Conservation (phyloP, 1,140 invertebrate species). For the Tetraneura akinire region DNA sequence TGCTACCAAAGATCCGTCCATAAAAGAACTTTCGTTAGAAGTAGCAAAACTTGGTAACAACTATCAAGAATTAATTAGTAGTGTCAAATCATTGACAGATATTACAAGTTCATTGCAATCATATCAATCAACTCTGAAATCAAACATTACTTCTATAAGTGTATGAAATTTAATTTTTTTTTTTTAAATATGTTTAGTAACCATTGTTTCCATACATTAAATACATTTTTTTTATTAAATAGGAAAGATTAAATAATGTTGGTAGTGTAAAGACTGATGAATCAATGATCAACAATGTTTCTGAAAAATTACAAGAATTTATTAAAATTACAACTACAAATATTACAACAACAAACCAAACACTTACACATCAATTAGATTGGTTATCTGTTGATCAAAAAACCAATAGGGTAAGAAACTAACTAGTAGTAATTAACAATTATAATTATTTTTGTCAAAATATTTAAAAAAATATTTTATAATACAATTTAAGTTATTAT, state of each 20-base stretch:
- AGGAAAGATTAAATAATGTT: conserved; percentile 24
- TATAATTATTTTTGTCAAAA: too few species aligned
- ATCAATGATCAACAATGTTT: conserved; percentile 16
- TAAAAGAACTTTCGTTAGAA: conserved; percentile 16
- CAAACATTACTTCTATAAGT: conserved; percentile 27
- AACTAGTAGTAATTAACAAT: not conserved
- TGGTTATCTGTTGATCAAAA: conserved; percentile 40
- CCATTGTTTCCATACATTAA: too few species aligned
- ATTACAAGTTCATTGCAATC: conserved; percentile 23
- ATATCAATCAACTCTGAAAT: not conserved
- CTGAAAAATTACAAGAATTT: conserved; percentile 1
- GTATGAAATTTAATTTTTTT: conserved; percentile 6
- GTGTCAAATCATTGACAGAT: conserved; percentile 32
- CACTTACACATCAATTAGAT: conserved; percentile 4
- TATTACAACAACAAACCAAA: conserved; percentile 1
- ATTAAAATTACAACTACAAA: not conserved
- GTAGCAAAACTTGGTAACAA: conserved; percentile 26
- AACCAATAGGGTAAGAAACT: not conserved
- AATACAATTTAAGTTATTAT: too few species aligned
- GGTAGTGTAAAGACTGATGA: conserved; percentile 30
- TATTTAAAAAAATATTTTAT: too few species aligned
- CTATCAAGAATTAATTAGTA: conserved; percentile 12
- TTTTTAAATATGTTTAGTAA: not conserved
- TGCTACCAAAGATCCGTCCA: conserved; percentile 7
- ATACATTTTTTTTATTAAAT: conserved; percentile 24